Evolutionary conservation across 2,888 invertebrate species (phyloP).

Genomic region (Entomobrya multifasciata): DNA sequence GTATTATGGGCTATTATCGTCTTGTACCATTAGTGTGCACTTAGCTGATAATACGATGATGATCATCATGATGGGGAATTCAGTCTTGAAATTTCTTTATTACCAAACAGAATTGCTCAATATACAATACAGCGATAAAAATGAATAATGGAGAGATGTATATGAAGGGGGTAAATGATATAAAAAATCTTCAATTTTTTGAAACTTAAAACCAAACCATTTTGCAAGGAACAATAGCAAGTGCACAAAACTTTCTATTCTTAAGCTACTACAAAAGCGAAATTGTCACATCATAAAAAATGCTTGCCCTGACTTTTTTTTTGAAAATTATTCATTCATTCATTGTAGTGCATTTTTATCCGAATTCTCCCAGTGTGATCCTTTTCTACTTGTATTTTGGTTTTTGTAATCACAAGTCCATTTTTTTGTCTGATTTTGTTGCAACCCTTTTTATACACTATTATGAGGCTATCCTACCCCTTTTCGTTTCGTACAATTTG

Average conservation of each 20-base stretch:
- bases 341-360: conserved; percentile 2
- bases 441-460: conserved; percentile 32
- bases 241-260: conserved; percentile 3
- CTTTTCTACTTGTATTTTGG: conserved; percentile 22
- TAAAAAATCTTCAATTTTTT: conserved; percentile 30
- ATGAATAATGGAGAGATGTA: background rate
- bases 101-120: conserved; percentile 9
- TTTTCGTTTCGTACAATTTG: conserved; percentile 65
- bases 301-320: conserved; percentile 47
- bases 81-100: conserved; percentile 29
- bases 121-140: conserved; percentile 30
- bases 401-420: conserved; percentile 27
- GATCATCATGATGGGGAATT: background rate
- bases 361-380: conserved; percentile 37
- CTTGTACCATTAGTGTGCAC: conserved; percentile 58
- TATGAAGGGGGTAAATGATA: background rate
- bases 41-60: conserved; percentile 38
- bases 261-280: conserved; percentile 30
- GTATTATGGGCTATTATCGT: background rate
- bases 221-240: conserved; percentile 58
- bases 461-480: too few relatives aligned
- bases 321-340: conserved; percentile 54
- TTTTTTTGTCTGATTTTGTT: conserved; percentile 28
- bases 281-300: conserved; percentile 50
- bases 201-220: conserved; percentile 27